Conservation (phyloP, 1,140 invertebrate genomes). For the Galleria mellonella region DNA sequence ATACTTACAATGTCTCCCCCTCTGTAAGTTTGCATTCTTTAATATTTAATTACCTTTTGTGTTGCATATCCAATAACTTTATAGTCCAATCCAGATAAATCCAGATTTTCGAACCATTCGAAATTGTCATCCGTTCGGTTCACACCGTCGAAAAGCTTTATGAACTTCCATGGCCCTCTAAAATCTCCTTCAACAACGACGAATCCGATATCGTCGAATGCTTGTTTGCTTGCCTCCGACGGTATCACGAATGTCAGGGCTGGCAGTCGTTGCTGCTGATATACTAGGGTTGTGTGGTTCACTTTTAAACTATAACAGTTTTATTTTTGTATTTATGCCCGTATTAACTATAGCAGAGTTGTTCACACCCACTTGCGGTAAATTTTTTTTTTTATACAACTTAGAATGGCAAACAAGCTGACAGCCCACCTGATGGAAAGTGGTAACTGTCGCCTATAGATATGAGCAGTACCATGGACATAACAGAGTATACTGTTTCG, state of each 20-base stretch:
- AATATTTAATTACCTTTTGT: conserved; percentile 30
- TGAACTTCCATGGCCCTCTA: conserved; percentile 11
- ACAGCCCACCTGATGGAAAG: too few species aligned
- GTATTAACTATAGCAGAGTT: too few species aligned
- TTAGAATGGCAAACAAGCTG: too few species aligned
- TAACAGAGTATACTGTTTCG: too few species aligned
- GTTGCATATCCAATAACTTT: conserved; percentile 37
- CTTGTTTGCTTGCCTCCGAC: conserved; percentile 25
- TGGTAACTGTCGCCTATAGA: too few species aligned
- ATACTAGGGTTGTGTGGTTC: conserved; percentile 28
- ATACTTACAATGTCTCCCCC: too few species aligned
- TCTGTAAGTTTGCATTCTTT: too few species aligned
- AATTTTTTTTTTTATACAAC: too few species aligned
- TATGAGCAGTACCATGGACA: too few species aligned
- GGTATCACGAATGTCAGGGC: conserved; percentile 33
- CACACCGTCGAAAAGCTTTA: conserved; percentile 12
- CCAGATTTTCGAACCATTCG: conserved; percentile 27
- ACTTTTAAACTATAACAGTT: conserved; percentile 32
- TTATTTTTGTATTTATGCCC: too few species aligned
- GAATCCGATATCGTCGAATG: conserved; percentile 43
- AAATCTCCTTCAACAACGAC: conserved; percentile 24
- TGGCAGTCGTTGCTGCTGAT: conserved; percentile 16
- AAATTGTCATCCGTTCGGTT: conserved; percentile 34
- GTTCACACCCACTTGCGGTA: too few species aligned
- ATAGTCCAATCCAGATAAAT: conserved; percentile 11